Conservation (phyloP, 2,888 invertebrate genomes). For the Drosophila birchii region DNA sequence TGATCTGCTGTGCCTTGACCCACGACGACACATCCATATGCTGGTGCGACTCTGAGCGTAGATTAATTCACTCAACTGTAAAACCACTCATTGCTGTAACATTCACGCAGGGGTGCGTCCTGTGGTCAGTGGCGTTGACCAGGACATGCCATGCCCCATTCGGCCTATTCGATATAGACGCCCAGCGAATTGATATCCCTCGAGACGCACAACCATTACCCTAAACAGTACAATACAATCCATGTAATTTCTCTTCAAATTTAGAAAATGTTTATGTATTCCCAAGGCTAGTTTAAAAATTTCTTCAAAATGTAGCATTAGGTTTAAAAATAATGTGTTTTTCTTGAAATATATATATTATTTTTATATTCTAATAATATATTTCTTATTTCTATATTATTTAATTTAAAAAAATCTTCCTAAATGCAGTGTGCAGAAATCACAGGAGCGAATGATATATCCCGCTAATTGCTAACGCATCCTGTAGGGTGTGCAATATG, state of each 20-base stretch:
- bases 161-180: conserved; percentile 11
- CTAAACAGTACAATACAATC: not conserved
- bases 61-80: conserved; percentile 70
- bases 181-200: conserved; percentile 21
- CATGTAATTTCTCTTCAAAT: not conserved
- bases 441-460: conserved; percentile 15
- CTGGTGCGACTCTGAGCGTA: conserved; percentile 29
- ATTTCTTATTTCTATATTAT: too few species aligned
- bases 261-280: not conserved
- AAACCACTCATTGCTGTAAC: conserved; percentile 71
- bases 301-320: not conserved
- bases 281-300: too few species aligned
- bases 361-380: too few species aligned
- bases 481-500: conserved; percentile 5
- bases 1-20: not conserved
- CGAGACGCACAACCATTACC: conserved; percentile 1
- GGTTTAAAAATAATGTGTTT: not conserved
- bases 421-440: not conserved
- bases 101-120: conserved; percentile 63
- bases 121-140: conserved; percentile 51
- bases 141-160: conserved; percentile 51
- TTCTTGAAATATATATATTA: not conserved
- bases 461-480: conserved; percentile 37
- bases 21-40: conserved; percentile 19
- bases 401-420: not conserved